Conservation (phyloP, 2,888 invertebrate genomes). For the Tortrix viridana region DNA sequence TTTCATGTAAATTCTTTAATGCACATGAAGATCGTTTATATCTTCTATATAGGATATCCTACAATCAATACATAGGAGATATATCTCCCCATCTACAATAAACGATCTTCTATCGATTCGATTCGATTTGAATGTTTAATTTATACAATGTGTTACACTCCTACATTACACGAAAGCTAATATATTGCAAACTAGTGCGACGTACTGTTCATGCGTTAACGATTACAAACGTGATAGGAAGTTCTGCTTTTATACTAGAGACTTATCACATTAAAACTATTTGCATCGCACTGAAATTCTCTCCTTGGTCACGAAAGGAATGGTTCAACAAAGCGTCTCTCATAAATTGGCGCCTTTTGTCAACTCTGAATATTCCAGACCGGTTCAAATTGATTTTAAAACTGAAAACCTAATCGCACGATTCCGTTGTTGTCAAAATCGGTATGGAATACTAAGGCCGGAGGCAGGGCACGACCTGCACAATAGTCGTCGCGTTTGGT, state of each 20-base stretch:
- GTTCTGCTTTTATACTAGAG: not conserved
- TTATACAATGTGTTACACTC: too few relatives aligned
- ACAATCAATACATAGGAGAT: too few relatives aligned
- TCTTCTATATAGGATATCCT: too few relatives aligned
- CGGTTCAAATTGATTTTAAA: constrained; percentile 29
- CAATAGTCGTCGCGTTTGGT: constrained; percentile 14
- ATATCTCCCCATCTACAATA: too few relatives aligned
- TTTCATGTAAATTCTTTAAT: too few relatives aligned
- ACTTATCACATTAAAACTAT: not conserved
- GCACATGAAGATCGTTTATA: too few relatives aligned
- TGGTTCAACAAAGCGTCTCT: constrained; percentile 1
- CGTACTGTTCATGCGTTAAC: constrained; percentile 61
- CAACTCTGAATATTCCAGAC: not conserved
- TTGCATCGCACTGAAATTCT: not conserved
- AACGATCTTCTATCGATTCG: too few relatives aligned
- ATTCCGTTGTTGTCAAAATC: constrained; percentile 33
- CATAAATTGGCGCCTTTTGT: constrained; percentile 11
- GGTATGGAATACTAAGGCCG: constrained; percentile 16
- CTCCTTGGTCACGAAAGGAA: not conserved
- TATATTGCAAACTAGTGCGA: constrained; percentile 46
- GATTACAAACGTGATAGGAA: constrained; percentile 63
- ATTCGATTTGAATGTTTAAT: too few relatives aligned
- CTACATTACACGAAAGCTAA: constrained; percentile 49
- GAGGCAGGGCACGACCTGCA: constrained; percentile 45
- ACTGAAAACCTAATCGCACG: constrained; percentile 22